Conservation (phyloP, 2,888 invertebrate genomes). For the Acleris sparsana region DNA sequence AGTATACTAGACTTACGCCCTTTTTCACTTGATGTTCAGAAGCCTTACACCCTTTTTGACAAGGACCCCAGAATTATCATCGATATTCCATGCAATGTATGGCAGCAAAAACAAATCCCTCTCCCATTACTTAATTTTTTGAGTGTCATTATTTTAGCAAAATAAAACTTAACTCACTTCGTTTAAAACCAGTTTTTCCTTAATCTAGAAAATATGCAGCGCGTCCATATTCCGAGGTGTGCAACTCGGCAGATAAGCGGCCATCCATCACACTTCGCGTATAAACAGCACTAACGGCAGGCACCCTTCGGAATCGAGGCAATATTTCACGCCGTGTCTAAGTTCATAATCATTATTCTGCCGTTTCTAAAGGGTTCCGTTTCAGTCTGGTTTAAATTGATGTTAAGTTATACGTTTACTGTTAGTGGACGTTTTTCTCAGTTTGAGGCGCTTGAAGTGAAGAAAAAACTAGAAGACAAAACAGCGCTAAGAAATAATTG, state of each 20-base stretch:
- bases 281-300: slow-evolving; percentile 59
- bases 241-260: slow-evolving; percentile 69
- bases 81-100: too few relatives aligned
- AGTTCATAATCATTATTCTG: slow-evolving; percentile 42
- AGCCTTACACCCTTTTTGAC: too few relatives aligned
- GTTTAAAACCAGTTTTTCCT: slow-evolving; percentile 26
- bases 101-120: too few relatives aligned
- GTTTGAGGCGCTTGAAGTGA: too few relatives aligned
- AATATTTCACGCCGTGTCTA: slow-evolving; percentile 60
- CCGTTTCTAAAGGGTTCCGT: slow-evolving; percentile 36
- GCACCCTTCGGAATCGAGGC: slow-evolving; percentile 43
- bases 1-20: too few relatives aligned
- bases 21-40: too few relatives aligned
- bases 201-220: slow-evolving; percentile 60
- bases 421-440: background rate
- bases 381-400: background rate
- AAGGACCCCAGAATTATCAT: too few relatives aligned
- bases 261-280: slow-evolving; percentile 75
- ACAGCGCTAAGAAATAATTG: too few relatives aligned
- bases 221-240: slow-evolving; percentile 64
- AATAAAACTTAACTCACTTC: too few relatives aligned
- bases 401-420: background rate
- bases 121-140: too few relatives aligned
- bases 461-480: too few relatives aligned
- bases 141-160: too few relatives aligned